Evolutionary conservation across 2,797 vertebrate genomes (phyloP).

Genomic region (Phrynocephalus vlangalii): DNA sequence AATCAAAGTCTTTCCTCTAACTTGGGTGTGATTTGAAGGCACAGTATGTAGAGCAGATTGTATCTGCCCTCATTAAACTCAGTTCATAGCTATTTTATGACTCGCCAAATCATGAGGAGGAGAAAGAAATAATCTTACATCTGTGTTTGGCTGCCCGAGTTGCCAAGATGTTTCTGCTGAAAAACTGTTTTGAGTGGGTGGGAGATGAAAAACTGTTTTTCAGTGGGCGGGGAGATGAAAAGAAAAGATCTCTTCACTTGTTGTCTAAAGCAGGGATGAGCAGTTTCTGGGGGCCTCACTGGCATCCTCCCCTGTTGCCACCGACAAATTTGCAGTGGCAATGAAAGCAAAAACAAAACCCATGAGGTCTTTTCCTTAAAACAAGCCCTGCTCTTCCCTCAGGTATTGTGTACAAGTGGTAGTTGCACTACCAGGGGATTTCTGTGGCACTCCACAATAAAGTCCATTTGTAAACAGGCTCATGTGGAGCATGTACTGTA

Average conservation of each 20-base stretch:
- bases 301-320: not conserved
- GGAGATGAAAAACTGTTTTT: not conserved
- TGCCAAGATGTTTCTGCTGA: not conserved
- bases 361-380: not conserved
- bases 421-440: not conserved
- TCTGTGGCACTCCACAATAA: not conserved
- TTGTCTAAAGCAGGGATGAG: not conserved
- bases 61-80: not conserved
- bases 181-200: not conserved
- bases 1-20: not conserved
- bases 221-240: not conserved
- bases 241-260: not conserved
- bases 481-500: not conserved
- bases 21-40: not conserved
- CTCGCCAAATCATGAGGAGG: not conserved
- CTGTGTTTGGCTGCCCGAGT: not conserved
- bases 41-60: not conserved
- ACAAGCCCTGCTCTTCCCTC: not conserved
- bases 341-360: too few species aligned
- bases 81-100: not conserved
- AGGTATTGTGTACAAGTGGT: not conserved
- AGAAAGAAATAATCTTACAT: not conserved
- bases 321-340: not conserved
- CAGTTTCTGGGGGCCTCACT: not conserved
- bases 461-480: not conserved